These are phyloP conservation scores for Paratrypauchen microcephalus DNA, from an alignment of 2,797 vertebrate species.

Conservation along the genomic window DNA sequence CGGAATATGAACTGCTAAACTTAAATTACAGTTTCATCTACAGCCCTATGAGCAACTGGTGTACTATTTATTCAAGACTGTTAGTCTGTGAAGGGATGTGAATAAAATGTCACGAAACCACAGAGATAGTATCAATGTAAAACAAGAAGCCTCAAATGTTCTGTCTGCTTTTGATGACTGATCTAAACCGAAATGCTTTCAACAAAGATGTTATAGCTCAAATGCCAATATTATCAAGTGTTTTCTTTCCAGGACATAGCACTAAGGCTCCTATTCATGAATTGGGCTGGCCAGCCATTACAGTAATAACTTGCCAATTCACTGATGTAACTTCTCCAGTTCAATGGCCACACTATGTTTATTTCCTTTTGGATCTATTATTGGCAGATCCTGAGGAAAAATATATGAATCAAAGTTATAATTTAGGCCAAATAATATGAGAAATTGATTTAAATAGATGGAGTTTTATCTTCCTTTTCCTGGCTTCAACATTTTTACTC, in stretches of 20 bases:
- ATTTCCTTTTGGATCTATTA: slow-evolving; percentile 23
- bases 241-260: slow-evolving; percentile 22
- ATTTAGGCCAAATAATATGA: no score
- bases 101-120: slow-evolving; percentile 30
- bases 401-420: no score
- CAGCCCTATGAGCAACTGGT: neutral
- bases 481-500: neutral
- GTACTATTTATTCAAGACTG: neutral
- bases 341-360: slow-evolving; percentile 29
- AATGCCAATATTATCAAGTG: slow-evolving; percentile 4
- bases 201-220: neutral
- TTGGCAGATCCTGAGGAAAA: slow-evolving; percentile 25
- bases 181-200: slow-evolving; percentile 1
- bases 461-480: neutral
- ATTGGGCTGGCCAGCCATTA: slow-evolving; percentile 16
- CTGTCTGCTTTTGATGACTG: slow-evolving; percentile 28
- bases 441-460: neutral
- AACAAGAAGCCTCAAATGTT: slow-evolving; percentile 11
- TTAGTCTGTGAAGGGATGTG: slow-evolving; percentile 1
- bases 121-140: slow-evolving; percentile 15
- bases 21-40: neutral
- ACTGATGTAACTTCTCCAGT: slow-evolving; percentile 19
- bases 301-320: slow-evolving; percentile 25
- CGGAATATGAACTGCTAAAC: neutral
- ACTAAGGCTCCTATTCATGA: slow-evolving; percentile 51